Conservation (phyloP, 2,888 invertebrate genomes). For the Limnephilus rhombicus region DNA sequence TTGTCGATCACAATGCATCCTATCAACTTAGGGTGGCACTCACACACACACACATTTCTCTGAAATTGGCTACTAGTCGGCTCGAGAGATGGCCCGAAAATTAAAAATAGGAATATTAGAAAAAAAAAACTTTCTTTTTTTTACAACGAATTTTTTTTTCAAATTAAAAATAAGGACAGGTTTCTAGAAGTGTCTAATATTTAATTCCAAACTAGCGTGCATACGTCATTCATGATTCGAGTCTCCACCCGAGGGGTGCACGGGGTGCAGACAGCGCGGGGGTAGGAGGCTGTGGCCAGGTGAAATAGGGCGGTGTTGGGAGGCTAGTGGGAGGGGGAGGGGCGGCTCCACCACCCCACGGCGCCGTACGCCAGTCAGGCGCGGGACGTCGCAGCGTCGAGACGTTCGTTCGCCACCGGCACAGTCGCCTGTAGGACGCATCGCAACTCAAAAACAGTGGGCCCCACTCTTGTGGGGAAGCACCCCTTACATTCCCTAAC, state of each 20-base stretch:
- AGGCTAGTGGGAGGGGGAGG: not conserved
- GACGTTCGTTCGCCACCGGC: slow-evolving; percentile 51
- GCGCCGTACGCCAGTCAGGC: slow-evolving; percentile 51
- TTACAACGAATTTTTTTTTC: not conserved
- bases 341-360: slow-evolving; percentile 68
- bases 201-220: not conserved
- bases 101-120: too few relatives aligned
- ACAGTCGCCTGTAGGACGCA: slow-evolving; percentile 73
- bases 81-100: too few relatives aligned
- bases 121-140: too few relatives aligned
- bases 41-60: too few relatives aligned
- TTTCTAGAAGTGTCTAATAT: not conserved
- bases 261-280: slow-evolving; percentile 24
- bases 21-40: too few relatives aligned
- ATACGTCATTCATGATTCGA: slow-evolving; percentile 29
- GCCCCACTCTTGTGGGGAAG: slow-evolving; percentile 68
- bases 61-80: too few relatives aligned
- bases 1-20: too few relatives aligned
- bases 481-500: slow-evolving; percentile 47
- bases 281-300: slow-evolving; percentile 19
- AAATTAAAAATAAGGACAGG: not conserved
- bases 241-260: slow-evolving; percentile 17
- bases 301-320: slow-evolving; percentile 6
- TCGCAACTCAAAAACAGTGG: slow-evolving; percentile 67
- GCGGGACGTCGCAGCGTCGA: slow-evolving; percentile 59